Evolutionary conservation across 2,888 invertebrate species (phyloP), one percentile per base, ranked within the genome.

Genomic region (Dioctria linearis): DNA sequence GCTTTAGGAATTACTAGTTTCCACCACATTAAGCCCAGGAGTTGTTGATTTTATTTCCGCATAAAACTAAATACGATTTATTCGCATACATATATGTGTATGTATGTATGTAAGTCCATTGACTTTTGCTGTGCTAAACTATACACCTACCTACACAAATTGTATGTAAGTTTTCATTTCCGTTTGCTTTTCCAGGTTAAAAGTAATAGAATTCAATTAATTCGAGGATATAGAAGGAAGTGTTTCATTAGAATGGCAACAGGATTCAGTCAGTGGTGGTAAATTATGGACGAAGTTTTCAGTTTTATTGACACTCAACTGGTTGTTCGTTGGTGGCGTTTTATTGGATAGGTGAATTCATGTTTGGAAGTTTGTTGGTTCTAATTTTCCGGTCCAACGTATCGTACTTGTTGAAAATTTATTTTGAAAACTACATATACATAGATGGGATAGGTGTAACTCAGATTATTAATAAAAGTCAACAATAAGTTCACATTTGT

Each of bases 1-100:
- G 51, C 40, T 69, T 51, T 51, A 37, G 51, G 49, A 54, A 69
- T 69, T 69, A 69, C 69, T 69, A 69, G 39, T 69, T 69, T 69
- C 69, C 69, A 69, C 51, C 51, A 6, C 39, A 69, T 69, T 54
- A 69, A n/a, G 51, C 39, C 51, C 9, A 51, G 49, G 51, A 51
- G 39, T 51, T 69, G 51, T 69, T 69, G 69, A 69, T 69, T 69
- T 69, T 69, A 69, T 51, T 51, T 37, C 51, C 51, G 49, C 51
- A 69, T 49, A 37, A 69, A 69, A 69, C 37, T 39, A 39, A 69
- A 69, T 37, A 69, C 51, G 49, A 49, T 39, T 25, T 49, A 69
- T 51, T 49, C n/a, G 8, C 39, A n/a, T 25, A 25, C 25, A 25
- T 25, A 25, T 25, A 25, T 25, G 25, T 25, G 2, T 25, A 2